Evolutionary conservation across 1,140 invertebrate species (phyloP).

Genomic region (Mactra quadrangularis): DNA sequence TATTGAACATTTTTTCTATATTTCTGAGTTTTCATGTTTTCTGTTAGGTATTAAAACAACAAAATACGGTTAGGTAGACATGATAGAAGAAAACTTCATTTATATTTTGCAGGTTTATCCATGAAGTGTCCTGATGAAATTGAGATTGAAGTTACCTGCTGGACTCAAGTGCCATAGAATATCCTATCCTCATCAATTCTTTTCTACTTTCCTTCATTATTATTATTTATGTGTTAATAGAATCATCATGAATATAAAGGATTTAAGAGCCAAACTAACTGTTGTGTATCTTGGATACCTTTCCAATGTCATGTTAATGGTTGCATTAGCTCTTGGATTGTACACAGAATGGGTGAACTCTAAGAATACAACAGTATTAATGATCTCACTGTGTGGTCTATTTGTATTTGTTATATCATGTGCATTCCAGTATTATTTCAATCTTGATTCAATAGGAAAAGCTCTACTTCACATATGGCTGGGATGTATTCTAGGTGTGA

Average conservation of each 20-base stretch:
- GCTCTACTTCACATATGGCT: slow-evolving; percentile 79
- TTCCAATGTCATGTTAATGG: slow-evolving; percentile 73
- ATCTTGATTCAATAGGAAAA: slow-evolving; percentile 69
- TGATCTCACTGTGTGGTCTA: slow-evolving; percentile 75
- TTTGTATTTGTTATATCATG: slow-evolving; percentile 78
- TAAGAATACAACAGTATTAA: slow-evolving; percentile 71
- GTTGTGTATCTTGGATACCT: slow-evolving; percentile 72
- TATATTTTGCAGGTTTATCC: too few relatives aligned
- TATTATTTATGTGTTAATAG: neutral
- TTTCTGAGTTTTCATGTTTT: too few relatives aligned
- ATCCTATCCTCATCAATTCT: too few relatives aligned
- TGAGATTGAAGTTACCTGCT: too few relatives aligned
- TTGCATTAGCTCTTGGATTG: slow-evolving; percentile 78
- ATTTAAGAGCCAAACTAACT: slow-evolving; percentile 58
- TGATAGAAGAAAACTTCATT: too few relatives aligned
- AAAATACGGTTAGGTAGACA: too few relatives aligned
- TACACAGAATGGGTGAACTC: slow-evolving; percentile 79
- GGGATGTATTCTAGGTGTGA: slow-evolving; percentile 79
- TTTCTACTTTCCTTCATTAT: too few relatives aligned
- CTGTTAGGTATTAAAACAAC: too few relatives aligned
- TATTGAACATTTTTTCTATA: too few relatives aligned
- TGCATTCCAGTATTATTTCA: slow-evolving; percentile 79
- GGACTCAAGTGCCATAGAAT: too few relatives aligned
- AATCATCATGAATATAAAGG: slow-evolving; percentile 57
- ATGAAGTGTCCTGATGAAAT: too few relatives aligned